These are phyloP conservation scores for Arvicanthis niloticus DNA, from an alignment of 2,113 vertebrate genomes.

Conservation along the genomic window DNA sequence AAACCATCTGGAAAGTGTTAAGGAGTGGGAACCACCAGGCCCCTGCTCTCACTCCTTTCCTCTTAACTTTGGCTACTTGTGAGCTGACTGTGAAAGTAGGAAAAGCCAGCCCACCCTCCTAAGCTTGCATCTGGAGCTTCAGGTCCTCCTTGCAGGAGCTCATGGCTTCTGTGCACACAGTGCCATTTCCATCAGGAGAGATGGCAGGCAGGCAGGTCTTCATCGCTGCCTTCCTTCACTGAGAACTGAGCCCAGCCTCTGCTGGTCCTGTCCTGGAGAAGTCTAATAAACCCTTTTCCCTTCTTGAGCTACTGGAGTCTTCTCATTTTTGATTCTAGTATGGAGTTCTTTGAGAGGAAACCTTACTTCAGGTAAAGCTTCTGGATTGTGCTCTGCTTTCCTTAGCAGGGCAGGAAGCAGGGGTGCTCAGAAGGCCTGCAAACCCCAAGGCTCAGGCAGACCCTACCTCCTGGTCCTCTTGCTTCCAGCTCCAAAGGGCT, in stretches of 20 bases:
- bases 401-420: neutral
- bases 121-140: neutral
- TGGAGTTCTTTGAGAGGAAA: neutral
- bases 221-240: slow-evolving; percentile 55
- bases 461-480: neutral
- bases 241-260: slow-evolving; percentile 60
- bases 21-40: neutral
- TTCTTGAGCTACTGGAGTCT: slow-evolving; percentile 64
- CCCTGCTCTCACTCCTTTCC: neutral
- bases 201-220: neutral
- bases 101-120: slow-evolving; percentile 27
- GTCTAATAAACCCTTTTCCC: slow-evolving; percentile 80
- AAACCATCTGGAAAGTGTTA: slow-evolving; percentile 78
- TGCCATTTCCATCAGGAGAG: slow-evolving; percentile 3
- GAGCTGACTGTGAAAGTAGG: neutral
- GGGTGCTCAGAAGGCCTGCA: neutral
- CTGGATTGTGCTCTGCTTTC: neutral
- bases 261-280: slow-evolving; percentile 50
- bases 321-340: slow-evolving; percentile 45
- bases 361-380: neutral
- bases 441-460: neutral
- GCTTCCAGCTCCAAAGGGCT: neutral
- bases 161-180: slow-evolving; percentile 31
- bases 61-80: slow-evolving; percentile 5
- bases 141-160: slow-evolving; percentile 22